A percentile compares a stretch with the other conserved stretches of the same genome.
Evolutionary conservation across 1,140 invertebrate species (phyloP).

Genomic region (Sycophaga agraensis): DNA sequence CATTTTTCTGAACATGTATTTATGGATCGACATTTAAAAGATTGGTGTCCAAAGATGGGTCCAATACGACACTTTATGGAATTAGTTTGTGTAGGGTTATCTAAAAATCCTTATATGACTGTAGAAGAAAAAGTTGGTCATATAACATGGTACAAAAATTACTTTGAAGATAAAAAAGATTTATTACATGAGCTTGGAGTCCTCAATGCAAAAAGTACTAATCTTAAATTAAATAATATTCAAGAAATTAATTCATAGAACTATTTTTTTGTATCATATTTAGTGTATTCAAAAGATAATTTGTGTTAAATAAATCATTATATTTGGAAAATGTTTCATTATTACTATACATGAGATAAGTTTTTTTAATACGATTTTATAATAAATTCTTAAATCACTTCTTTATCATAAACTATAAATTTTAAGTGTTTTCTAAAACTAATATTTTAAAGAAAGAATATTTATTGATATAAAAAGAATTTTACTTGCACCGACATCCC

Average conservation of each 20-base stretch:
- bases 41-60: constrained; percentile 86
- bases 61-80: constrained; percentile 97
- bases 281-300: not conserved
- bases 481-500: too few species aligned
- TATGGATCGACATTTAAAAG: constrained; percentile 79
- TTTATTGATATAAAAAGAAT: too few species aligned
- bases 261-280: too few species aligned
- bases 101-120: constrained; percentile 90
- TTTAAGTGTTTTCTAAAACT: too few species aligned
- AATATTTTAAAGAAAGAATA: too few species aligned
- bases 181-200: constrained; percentile 68
- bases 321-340: not conserved
- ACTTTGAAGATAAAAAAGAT: constrained; percentile 81
- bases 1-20: constrained; percentile 93
- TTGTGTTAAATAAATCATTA: constrained; percentile 8
- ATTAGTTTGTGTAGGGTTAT: constrained; percentile 88
- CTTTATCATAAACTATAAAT: too few species aligned
- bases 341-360: not conserved
- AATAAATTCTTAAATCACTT: not conserved
- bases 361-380: not conserved
- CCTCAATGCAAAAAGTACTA: too few species aligned
- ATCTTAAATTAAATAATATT: too few species aligned
- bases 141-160: constrained; percentile 89
- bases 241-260: too few species aligned
- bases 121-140: constrained; percentile 87